These are phyloP conservation scores for Orthosia gracilis DNA, from an alignment of 2,888 invertebrate species.

Conservation along the genomic window DNA sequence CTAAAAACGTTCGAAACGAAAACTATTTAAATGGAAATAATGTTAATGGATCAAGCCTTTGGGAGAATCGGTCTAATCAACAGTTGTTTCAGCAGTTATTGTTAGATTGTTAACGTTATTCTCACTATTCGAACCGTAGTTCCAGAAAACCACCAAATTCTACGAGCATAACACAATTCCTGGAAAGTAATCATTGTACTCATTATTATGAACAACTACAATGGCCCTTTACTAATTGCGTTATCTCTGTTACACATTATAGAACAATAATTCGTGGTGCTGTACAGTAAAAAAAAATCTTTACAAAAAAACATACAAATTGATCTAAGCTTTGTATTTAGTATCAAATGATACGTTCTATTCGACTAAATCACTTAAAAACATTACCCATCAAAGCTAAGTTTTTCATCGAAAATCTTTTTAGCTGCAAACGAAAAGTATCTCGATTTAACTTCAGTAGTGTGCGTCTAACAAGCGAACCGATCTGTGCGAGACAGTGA, in stretches of 20 bases:
- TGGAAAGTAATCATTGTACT: no score
- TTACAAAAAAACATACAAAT: no score
- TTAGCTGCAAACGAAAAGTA: constrained; percentile 40
- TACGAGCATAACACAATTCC: no score
- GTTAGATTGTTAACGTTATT: background rate
- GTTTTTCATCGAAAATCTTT: constrained; percentile 30
- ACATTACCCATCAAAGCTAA: background rate
- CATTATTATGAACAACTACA: no score
- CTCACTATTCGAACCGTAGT: background rate
- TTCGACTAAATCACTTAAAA: no score
- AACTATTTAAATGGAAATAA: constrained; percentile 9
- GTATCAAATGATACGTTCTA: no score
- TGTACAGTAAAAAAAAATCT: no score
- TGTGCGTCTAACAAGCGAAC: constrained; percentile 55
- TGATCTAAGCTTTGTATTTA: no score
- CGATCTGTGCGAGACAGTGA: constrained; percentile 58
- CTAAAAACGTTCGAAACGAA: constrained; percentile 1
- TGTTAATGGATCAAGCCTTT: background rate
- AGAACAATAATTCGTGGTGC: no score
- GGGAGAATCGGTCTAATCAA: background rate
- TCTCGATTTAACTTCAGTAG: constrained; percentile 48
- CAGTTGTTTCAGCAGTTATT: no score
- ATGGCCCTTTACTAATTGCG: no score
- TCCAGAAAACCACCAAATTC: background rate
- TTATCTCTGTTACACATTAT: no score